Evolutionary conservation across 2,888 invertebrate genomes (phyloP).

Genomic region (Noctua janthina): DNA sequence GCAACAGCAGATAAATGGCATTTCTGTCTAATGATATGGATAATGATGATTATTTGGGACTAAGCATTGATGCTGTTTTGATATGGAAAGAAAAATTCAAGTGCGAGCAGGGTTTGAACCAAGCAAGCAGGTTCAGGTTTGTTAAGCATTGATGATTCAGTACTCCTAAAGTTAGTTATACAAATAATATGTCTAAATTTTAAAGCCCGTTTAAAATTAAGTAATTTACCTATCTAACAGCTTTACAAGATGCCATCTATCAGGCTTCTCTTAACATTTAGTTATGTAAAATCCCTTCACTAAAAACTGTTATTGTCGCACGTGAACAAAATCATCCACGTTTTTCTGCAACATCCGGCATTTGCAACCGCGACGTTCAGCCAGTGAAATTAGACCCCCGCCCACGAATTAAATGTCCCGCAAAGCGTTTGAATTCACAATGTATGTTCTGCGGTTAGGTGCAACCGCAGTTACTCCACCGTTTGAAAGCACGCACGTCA

Average conservation of each 20-base stretch:
- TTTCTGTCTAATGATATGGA: not conserved
- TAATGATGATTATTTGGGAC: not conserved
- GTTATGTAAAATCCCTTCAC: not conserved
- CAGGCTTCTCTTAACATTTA: not conserved
- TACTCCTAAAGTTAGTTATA: not conserved
- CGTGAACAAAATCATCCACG: not conserved
- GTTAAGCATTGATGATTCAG: not conserved
- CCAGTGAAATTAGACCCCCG: conserved; percentile 47
- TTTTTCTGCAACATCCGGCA: conserved; percentile 22
- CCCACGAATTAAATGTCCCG: conserved; percentile 59
- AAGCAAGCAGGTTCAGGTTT: too few relatives aligned
- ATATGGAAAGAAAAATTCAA: too few relatives aligned
- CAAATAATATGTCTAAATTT: not conserved
- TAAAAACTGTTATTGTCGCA: not conserved
- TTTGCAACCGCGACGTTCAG: conserved; percentile 28
- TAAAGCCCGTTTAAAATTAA: not conserved
- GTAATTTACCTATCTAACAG: not conserved
- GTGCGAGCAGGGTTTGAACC: too few relatives aligned
- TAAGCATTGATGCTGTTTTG: too few relatives aligned
- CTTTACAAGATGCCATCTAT: not conserved
- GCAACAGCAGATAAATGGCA: not conserved
- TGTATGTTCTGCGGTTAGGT: conserved; percentile 63
- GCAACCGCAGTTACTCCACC: conserved; percentile 57
- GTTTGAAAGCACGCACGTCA: conserved; percentile 67
- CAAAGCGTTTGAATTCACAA: conserved; percentile 60